These are phyloP conservation scores for Eucidaris tribuloides DNA, from an alignment of 35 echinoderm and acorn worm species.

Conservation along the genomic window DNA sequence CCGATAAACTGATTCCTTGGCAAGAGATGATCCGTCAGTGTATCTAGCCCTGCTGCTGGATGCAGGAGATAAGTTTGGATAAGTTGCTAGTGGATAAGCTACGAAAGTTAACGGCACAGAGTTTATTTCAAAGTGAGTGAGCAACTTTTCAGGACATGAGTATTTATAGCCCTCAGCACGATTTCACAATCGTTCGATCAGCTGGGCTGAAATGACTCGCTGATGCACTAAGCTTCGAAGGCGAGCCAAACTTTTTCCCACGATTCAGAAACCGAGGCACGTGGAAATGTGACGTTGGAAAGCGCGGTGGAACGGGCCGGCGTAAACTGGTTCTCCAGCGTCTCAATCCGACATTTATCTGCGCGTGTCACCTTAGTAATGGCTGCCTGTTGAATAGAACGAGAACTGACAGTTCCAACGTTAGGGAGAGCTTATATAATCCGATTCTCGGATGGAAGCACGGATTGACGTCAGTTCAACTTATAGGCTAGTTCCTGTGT, in stretches of 20 bases:
- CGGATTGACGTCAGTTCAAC: slow-evolving; percentile 3
- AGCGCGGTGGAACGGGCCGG: not conserved
- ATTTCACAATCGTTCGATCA: not conserved
- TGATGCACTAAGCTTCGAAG: too few relatives aligned
- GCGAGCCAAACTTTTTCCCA: too few relatives aligned
- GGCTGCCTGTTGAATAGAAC: not conserved
- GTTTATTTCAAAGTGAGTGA: not conserved
- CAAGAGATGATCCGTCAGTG: not conserved
- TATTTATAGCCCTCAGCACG: not conserved
- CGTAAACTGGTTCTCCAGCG: not conserved
- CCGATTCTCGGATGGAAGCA: not conserved
- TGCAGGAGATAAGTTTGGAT: not conserved
- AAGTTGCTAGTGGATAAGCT: not conserved
- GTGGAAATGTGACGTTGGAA: not conserved
- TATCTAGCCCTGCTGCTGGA: not conserved
- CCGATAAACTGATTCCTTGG: too few relatives aligned
- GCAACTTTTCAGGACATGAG: not conserved
- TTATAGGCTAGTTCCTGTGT: slow-evolving; percentile 27
- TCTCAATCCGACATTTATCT: not conserved
- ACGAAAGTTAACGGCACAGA: not conserved
- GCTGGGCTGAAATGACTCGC: not conserved
- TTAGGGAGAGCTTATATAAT: slow-evolving; percentile 21
- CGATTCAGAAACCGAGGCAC: not conserved
- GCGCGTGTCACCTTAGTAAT: slow-evolving; percentile 1
- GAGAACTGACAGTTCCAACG: not conserved